phyloP scores from a whole-genome alignment of 2,113 vertebrate species.

The Morone saxatilis region DNA sequence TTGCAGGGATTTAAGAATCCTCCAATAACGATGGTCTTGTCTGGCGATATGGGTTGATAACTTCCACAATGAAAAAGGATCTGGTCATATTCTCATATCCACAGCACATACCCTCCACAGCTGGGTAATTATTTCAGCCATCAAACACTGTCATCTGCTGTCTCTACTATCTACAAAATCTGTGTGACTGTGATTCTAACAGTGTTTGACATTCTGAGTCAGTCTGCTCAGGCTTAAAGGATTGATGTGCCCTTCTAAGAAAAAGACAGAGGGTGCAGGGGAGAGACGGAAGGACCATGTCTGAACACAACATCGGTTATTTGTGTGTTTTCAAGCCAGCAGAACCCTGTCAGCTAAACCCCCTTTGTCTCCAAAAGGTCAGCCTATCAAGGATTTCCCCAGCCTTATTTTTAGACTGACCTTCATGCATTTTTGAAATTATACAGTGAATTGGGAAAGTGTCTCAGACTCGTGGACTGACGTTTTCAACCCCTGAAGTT shows the following conservation, averaged over 20 bases:
- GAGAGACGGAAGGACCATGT: not conserved
- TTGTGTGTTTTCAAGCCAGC: constrained; percentile 25
- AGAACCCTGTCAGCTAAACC: constrained; percentile 7
- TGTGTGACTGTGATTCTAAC: constrained; percentile 31
- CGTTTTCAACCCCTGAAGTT: not conserved
- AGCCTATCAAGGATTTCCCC: constrained; percentile 27
- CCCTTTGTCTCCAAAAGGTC: constrained; percentile 53
- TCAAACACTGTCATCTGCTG: constrained; percentile 9
- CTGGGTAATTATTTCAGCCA: constrained; percentile 9
- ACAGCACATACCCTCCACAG: not conserved
- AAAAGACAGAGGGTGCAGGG: not conserved
- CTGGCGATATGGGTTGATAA: not conserved
- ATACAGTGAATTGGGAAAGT: not conserved
- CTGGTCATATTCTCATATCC: not conserved
- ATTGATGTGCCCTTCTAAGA: constrained; percentile 35
- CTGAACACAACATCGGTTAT: constrained; percentile 12
- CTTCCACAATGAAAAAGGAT: not conserved
- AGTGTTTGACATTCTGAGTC: constrained; percentile 40
- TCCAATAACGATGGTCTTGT: not conserved
- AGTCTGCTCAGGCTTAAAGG: constrained; percentile 8
- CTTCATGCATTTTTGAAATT: constrained; percentile 49
- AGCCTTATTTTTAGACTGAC: constrained; percentile 41
- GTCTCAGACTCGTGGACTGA: not conserved
- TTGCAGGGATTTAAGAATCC: not conserved
- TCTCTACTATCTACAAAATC: constrained; percentile 9